These are phyloP conservation scores for Meta bourneti DNA, from an alignment of 2,888 invertebrate species.

Conservation along the genomic window DNA sequence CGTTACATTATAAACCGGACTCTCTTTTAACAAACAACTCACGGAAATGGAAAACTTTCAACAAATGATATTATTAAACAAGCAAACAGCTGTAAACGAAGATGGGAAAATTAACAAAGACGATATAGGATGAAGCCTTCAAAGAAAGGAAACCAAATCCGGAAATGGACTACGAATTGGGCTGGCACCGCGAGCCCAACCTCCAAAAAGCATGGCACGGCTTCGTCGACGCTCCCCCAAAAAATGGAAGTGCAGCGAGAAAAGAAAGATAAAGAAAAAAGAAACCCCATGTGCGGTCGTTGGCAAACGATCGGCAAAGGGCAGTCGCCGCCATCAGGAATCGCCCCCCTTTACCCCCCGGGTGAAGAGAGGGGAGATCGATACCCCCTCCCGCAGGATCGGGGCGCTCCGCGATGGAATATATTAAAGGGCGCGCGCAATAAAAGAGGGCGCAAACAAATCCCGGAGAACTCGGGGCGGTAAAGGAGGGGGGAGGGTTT, in stretches of 20 bases:
- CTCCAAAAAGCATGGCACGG: background rate
- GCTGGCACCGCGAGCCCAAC: background rate
- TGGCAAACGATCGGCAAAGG: constrained; percentile 64
- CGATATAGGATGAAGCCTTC: no score
- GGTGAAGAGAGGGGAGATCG: constrained; percentile 30
- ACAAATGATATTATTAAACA: no score
- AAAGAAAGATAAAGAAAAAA: constrained; percentile 1
- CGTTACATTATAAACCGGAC: no score
- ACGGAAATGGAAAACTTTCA: no score
- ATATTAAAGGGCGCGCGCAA: constrained; percentile 65
- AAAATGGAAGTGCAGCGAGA: background rate
- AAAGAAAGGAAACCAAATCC: background rate
- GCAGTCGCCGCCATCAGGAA: constrained; percentile 55
- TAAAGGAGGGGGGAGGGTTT: constrained; percentile 12
- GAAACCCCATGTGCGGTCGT: constrained; percentile 57
- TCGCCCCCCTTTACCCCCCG: background rate
- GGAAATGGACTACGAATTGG: background rate
- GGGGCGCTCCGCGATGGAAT: constrained; percentile 45
- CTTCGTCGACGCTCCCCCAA: background rate
- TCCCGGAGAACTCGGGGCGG: constrained; percentile 27
- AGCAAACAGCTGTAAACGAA: no score
- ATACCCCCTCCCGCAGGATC: constrained; percentile 49
- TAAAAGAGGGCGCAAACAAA: constrained; percentile 68
- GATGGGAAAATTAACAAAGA: no score
- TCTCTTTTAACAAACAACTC: no score